phyloP scores from a whole-genome alignment of 2,113 vertebrate genomes.

The Junco hyemalis region DNA sequence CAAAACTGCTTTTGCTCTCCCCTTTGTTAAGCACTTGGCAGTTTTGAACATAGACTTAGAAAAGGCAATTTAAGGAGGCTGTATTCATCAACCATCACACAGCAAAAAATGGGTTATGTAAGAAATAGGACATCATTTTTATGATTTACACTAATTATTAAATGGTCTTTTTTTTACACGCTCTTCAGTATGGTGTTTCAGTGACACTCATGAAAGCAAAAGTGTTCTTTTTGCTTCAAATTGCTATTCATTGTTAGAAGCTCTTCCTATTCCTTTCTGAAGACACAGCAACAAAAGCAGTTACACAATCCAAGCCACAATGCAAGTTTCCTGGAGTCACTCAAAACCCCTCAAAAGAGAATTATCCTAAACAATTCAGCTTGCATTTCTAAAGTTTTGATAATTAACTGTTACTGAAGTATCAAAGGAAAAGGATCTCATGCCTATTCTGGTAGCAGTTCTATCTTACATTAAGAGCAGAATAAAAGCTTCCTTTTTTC shows the following conservation, averaged over 20 bases:
- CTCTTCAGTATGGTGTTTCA: neutral
- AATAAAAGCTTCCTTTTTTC: neutral
- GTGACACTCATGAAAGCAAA: neutral
- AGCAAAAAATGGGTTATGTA: neutral
- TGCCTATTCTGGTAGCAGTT: neutral
- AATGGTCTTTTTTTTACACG: neutral
- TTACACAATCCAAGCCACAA: neutral
- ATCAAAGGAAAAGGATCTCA: neutral
- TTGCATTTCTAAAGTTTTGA: neutral
- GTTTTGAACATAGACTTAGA: neutral
- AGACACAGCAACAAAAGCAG: neutral
- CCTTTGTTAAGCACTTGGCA: neutral
- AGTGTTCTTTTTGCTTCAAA: neutral
- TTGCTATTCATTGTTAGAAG: neutral
- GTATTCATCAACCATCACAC: neutral
- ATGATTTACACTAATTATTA: neutral
- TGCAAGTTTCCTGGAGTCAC: neutral
- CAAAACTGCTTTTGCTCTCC: neutral
- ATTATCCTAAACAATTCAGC: neutral
- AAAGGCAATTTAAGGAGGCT: neutral
- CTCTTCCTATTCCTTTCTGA: neutral
- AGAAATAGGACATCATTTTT: neutral
- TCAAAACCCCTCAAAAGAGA: neutral
- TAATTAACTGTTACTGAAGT: neutral
- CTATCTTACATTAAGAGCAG: neutral